These are phyloP conservation scores for Scomber colias DNA, from an alignment of 2,113 vertebrate genomes.

Conservation along the genomic window DNA sequence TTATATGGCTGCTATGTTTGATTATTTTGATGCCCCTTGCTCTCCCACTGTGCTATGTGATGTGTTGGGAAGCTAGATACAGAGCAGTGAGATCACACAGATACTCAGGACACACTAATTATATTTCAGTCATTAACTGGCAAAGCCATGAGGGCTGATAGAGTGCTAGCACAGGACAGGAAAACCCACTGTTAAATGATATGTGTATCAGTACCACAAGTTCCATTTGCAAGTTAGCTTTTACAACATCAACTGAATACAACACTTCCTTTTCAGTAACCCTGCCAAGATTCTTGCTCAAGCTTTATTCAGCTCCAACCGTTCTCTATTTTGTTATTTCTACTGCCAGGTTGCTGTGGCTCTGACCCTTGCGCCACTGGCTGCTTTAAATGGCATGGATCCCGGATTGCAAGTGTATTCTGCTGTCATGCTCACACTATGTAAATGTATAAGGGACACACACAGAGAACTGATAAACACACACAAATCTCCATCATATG, in stretches of 20 bases:
- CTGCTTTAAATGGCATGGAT: neutral
- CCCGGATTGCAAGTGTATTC: too few species aligned
- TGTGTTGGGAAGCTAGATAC: conserved; percentile 21
- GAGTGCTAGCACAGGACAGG: conserved; percentile 30
- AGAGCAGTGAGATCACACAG: conserved; percentile 29
- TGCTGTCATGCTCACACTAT: neutral
- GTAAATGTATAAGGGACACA: neutral
- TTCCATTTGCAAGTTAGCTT: conserved; percentile 39
- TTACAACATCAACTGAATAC: conserved; percentile 50
- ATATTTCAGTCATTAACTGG: conserved; percentile 61
- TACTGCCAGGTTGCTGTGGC: conserved; percentile 20
- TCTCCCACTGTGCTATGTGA: conserved; percentile 1
- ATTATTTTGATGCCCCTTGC: conserved; percentile 24
- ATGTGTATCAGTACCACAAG: conserved; percentile 12
- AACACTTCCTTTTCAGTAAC: conserved; percentile 50
- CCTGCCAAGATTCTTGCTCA: conserved; percentile 44
- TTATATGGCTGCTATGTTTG: conserved; percentile 5
- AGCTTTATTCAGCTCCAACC: conserved; percentile 32
- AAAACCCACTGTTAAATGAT: conserved; percentile 23
- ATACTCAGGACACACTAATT: conserved; percentile 49
- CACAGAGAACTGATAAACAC: neutral
- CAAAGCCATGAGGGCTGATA: conserved; percentile 25
- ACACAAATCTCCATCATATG: neutral
- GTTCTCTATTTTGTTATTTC: conserved; percentile 12
- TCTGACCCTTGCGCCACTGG: neutral